Evolutionary conservation across 2,888 invertebrate species (phyloP).

Genomic region (Cephus pygmeus): DNA sequence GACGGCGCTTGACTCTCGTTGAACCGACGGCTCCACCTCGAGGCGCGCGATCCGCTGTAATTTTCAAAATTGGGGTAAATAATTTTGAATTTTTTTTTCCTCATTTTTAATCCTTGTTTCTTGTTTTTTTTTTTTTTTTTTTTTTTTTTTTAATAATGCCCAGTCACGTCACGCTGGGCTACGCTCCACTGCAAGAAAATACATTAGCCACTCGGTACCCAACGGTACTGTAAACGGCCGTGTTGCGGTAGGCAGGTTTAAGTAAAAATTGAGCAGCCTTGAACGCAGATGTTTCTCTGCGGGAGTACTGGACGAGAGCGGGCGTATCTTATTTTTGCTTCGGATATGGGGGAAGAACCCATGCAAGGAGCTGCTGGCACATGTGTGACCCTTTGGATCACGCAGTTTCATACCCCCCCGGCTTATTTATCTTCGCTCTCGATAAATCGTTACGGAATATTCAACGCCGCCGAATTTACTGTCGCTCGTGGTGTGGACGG

Average conservation of each 20-base stretch:
- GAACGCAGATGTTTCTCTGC: conserved; percentile 10
- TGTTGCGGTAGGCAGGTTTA: background rate
- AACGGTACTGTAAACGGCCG: background rate
- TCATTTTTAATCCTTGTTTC: no score
- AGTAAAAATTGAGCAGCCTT: background rate
- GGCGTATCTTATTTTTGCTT: conserved; percentile 2
- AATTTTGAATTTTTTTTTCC: no score
- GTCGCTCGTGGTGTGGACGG: no score
- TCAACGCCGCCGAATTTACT: no score
- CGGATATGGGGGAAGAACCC: background rate
- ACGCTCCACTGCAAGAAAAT: no score
- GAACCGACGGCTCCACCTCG: conserved; percentile 28
- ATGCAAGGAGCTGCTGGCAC: background rate
- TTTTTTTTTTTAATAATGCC: no score
- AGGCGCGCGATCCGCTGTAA: background rate
- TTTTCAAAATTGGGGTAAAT: no score
- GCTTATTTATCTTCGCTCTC: background rate
- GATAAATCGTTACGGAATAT: background rate
- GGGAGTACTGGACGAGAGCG: background rate
- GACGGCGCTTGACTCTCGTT: conserved; percentile 41
- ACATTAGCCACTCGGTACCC: no score
- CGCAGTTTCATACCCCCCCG: background rate
- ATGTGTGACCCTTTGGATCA: background rate
- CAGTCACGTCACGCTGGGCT: no score
- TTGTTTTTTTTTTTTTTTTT: no score